These are phyloP conservation scores for Dasypus novemcinctus DNA, from an alignment of 2,113 vertebrate species.

Conservation along the genomic window DNA sequence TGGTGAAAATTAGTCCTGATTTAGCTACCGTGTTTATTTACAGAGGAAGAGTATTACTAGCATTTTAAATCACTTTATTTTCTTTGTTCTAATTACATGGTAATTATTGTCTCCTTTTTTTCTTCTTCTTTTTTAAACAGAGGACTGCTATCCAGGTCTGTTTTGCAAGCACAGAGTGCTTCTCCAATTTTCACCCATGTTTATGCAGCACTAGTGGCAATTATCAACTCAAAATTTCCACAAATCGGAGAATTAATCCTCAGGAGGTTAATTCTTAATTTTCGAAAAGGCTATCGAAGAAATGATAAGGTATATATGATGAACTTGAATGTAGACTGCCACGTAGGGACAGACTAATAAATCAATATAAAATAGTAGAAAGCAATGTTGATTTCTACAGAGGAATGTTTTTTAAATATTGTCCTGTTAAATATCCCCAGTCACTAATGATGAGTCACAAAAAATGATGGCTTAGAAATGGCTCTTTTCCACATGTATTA, in stretches of 20 bases:
- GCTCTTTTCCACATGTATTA: background rate
- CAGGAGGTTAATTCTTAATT: conserved; percentile 94
- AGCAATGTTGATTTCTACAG: background rate
- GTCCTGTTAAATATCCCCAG: background rate
- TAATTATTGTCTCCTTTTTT: background rate
- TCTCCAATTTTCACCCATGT: conserved; percentile 98
- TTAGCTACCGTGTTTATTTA: conserved; percentile 10
- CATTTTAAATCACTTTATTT: background rate
- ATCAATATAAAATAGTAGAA: background rate
- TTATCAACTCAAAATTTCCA: conserved; percentile 99
- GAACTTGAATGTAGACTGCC: background rate
- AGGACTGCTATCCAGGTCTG: conserved; percentile 92
- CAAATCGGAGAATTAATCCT: conserved; percentile 98
- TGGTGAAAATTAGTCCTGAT: background rate
- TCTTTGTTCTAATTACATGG: background rate
- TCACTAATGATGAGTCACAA: background rate
- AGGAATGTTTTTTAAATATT: background rate
- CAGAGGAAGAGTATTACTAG: background rate
- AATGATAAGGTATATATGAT: conserved; percentile 93
- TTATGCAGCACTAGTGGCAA: conserved; percentile 94
- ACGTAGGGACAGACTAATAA: background rate
- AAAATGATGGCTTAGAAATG: background rate
- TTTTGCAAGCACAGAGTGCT: conserved; percentile 95
- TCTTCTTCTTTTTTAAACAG: conserved; percentile 79
- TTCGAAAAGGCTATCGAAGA: conserved; percentile 96